These are phyloP conservation scores for Callyntrura guangdongensis DNA, from an alignment of 2,888 invertebrate species.

Conservation along the genomic window DNA sequence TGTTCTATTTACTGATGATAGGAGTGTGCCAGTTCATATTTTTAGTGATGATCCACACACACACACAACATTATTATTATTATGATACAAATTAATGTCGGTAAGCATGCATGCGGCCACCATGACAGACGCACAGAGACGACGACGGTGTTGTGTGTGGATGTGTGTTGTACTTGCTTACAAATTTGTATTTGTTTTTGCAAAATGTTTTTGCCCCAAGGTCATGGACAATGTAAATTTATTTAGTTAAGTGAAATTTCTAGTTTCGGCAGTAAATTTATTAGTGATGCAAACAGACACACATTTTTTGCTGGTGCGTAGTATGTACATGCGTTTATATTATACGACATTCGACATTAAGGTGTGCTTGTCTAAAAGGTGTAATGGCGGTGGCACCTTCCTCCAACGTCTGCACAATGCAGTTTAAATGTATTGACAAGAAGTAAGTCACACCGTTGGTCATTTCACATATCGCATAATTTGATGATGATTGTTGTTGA, in stretches of 20 bases:
- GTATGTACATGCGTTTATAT: neutral
- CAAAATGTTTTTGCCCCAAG: conserved; percentile 70
- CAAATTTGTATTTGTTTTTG: conserved; percentile 76
- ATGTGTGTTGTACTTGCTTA: conserved; percentile 11
- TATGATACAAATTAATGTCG: conserved; percentile 63
- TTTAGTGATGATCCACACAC: conserved; percentile 51
- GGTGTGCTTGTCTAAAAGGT: conserved; percentile 4
- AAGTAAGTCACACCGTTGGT: conserved; percentile 21
- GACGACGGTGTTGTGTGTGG: conserved; percentile 1
- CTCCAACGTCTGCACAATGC: neutral
- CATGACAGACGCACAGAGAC: conserved; percentile 53
- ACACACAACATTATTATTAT: conserved; percentile 24
- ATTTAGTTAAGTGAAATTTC: conserved; percentile 73
- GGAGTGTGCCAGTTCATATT: conserved; percentile 52
- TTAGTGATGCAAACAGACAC: conserved; percentile 48
- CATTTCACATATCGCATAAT: conserved; percentile 11
- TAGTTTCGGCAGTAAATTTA: conserved; percentile 54
- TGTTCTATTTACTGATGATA: conserved; percentile 28
- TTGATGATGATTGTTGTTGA: conserved; percentile 32
- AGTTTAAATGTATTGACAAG: no score
- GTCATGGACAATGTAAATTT: conserved; percentile 78
- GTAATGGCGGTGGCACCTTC: conserved; percentile 24
- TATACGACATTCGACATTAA: neutral
- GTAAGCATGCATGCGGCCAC: conserved; percentile 64
- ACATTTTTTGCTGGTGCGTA: neutral